These are phyloP conservation scores for Chirona hameri DNA, from an alignment of 2,888 invertebrate species.

Conservation along the genomic window DNA sequence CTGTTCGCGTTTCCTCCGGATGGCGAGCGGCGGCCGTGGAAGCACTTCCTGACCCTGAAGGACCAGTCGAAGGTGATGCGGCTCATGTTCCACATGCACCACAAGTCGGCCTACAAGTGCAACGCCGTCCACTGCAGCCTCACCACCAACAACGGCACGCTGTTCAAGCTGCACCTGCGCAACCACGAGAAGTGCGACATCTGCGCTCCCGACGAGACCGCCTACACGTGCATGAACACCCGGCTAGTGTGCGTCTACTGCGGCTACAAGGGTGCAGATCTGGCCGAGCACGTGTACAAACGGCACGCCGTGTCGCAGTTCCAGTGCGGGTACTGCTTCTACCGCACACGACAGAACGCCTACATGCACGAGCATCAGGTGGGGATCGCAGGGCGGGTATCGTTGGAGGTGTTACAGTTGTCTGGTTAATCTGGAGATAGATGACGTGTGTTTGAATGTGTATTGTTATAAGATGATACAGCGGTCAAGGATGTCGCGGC, in stretches of 20 bases:
- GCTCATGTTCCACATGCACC: conserved; percentile 29
- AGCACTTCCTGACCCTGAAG: conserved; percentile 23
- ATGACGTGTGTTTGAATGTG: too few relatives aligned
- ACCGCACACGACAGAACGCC: conserved; percentile 58
- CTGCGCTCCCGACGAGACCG: conserved; percentile 60
- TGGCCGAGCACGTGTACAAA: conserved; percentile 59
- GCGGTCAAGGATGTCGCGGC: too few relatives aligned
- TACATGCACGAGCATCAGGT: conserved; percentile 61
- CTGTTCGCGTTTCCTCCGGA: conserved; percentile 22
- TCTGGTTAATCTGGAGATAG: too few relatives aligned
- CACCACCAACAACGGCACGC: conserved; percentile 27
- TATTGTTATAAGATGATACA: too few relatives aligned
- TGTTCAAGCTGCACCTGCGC: conserved; percentile 26
- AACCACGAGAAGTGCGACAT: conserved; percentile 14
- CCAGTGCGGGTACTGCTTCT: conserved; percentile 65
- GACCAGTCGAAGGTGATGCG: conserved; percentile 25
- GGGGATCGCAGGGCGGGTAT: conserved; percentile 33
- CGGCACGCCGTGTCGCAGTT: conserved; percentile 60
- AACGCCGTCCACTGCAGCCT: conserved; percentile 27
- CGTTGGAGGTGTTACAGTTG: too few relatives aligned
- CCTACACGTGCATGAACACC: conserved; percentile 61
- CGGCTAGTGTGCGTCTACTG: conserved; percentile 52
- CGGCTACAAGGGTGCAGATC: conserved; percentile 56
- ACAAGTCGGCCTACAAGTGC: conserved; percentile 31
- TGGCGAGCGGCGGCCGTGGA: conserved; percentile 14